These are phyloP conservation scores for Sitta carolinensis DNA, from an alignment of 2,797 vertebrate genomes.

Conservation along the genomic window DNA sequence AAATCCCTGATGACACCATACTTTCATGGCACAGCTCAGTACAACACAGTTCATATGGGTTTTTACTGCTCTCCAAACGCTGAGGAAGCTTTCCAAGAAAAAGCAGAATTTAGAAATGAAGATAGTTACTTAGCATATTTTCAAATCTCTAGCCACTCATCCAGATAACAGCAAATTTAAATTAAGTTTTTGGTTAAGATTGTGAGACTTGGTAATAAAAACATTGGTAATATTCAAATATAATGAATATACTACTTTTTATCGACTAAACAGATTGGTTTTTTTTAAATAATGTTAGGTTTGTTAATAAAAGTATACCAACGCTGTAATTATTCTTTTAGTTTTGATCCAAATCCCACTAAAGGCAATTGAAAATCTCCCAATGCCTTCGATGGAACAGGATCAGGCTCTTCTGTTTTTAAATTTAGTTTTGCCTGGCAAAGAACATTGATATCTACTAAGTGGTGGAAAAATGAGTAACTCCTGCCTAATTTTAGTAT, in stretches of 20 bases:
- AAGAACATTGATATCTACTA: not conserved
- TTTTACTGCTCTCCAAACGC: not conserved
- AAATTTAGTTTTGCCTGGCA: not conserved
- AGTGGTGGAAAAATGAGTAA: not conserved
- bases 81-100: not conserved
- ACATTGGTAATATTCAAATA: not conserved
- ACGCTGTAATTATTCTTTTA: not conserved
- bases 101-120: not conserved
- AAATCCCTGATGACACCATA: not conserved
- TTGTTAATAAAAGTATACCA: not conserved
- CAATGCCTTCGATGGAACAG: not conserved
- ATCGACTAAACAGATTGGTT: not conserved
- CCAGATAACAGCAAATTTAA: not conserved
- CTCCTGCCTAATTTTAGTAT: not conserved
- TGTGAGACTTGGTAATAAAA: not conserved
- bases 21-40: not conserved
- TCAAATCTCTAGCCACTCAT: not conserved
- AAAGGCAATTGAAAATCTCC: not conserved
- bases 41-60: not conserved
- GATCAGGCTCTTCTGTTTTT: not conserved
- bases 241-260: not conserved
- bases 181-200: not conserved
- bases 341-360: not conserved
- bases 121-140: not conserved
- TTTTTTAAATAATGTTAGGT: not conserved